Evolutionary conservation across 2,113 vertebrate species (phyloP), one percentile per base, ranked within the genome.

Genomic region (Pangasianodon hypophthalmus): DNA sequence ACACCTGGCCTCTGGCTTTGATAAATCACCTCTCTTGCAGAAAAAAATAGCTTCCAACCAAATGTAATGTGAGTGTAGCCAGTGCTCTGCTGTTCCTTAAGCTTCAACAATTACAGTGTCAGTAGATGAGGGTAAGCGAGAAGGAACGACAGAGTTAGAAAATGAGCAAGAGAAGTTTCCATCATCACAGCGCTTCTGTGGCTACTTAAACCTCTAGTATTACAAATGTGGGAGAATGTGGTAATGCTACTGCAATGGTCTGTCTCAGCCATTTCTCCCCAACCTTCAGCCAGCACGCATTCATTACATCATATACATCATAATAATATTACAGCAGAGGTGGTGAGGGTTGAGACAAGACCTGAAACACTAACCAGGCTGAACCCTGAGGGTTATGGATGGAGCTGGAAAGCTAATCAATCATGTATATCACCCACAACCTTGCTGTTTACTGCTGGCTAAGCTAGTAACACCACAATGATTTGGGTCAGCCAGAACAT

Each of bases 211-310:
- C 52, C 84, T 77, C 87, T 60, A 60, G 50, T 32, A 84, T 69
- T 83, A 62, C 69, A 62, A 69, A 80, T 60, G 60, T 75, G 86
- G 84, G 87, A 69, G 87, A 69, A 86, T 86, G 83, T 64, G 29
- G 84, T 90, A 83, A 52, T 46, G 19, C 32, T 88, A 88, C 90
- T 87, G 85, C 86, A 88, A 69, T 62, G 80, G 69, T 86, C 88
- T 88, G 80, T 80, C 85, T 92, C 77, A 58, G 89, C 73, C 81
- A 19, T 41, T 54, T 84, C 86, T 54, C 37, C 41, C 81, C 52
- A 90, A 29, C 64, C 1, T 54, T 44, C n/a, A 79, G 46, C 85
- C 89, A 26, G 85, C 80, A 77, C 21, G 6, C 71, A 1, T 52
- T 69, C 75, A 85, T 91, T 88, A 87, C n/a, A 87, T 87, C 84